Evolutionary conservation across 2,888 invertebrate genomes (phyloP).

Genomic region (Morpho deidamia): DNA sequence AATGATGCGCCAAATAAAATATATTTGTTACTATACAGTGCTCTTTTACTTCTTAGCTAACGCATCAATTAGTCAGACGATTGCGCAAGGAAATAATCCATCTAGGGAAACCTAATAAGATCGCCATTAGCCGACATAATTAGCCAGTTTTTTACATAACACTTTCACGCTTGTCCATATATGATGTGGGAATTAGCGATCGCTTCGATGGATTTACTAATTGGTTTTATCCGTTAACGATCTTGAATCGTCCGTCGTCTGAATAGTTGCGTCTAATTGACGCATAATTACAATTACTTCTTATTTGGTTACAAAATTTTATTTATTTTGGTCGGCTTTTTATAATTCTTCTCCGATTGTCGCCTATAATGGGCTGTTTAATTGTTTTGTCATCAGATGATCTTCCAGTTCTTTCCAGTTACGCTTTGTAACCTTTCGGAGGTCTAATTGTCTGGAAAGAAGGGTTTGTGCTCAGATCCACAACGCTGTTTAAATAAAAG

Average conservation of each 20-base stretch:
- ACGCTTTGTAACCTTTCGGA: too few species aligned
- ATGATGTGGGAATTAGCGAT: slow-evolving; percentile 34
- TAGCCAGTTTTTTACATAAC: slow-evolving; percentile 32
- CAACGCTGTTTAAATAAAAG: too few species aligned
- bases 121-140: slow-evolving; percentile 22
- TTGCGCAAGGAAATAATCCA: slow-evolving; percentile 16
- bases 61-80: neutral
- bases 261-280: slow-evolving; percentile 26
- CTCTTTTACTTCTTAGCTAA: too few species aligned
- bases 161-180: slow-evolving; percentile 30
- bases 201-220: slow-evolving; percentile 33
- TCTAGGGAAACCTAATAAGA: slow-evolving; percentile 21
- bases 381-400: too few species aligned
- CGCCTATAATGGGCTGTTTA: too few species aligned
- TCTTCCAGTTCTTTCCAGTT: too few species aligned
- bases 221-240: slow-evolving; percentile 39
- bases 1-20: too few species aligned
- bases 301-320: neutral
- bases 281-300: neutral
- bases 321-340: too few species aligned
- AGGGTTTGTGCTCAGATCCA: too few species aligned
- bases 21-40: too few species aligned
- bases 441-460: too few species aligned
- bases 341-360: too few species aligned
- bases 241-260: slow-evolving; percentile 32